These are phyloP conservation scores for Catamblyrhynchus diadema DNA, from an alignment of 2,797 vertebrate species.

Conservation along the genomic window DNA sequence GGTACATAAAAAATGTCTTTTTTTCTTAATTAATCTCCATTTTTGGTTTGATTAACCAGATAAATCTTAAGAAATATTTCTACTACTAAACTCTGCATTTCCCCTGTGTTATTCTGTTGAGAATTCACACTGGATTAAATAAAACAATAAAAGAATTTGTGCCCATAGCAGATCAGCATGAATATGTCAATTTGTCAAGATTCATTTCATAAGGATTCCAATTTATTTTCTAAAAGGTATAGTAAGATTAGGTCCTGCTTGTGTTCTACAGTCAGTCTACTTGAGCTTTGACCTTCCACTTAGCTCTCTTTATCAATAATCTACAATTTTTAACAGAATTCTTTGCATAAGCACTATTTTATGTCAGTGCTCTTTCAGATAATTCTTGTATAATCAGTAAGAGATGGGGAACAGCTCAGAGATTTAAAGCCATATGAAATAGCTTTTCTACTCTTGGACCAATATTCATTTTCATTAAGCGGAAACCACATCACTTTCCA, in stretches of 20 bases:
- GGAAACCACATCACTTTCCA: constrained; percentile 60
- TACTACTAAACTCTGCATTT: not conserved
- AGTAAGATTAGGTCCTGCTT: not conserved
- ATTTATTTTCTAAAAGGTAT: not conserved
- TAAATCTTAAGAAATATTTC: not conserved
- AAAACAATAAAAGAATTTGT: not conserved
- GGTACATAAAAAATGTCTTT: fast-evolving
- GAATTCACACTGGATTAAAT: not conserved
- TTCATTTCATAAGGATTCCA: not conserved
- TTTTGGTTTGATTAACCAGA: not conserved
- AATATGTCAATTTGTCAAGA: not conserved
- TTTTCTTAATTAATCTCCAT: not conserved
- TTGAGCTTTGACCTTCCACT: not conserved
- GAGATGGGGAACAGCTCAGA: constrained; percentile 5
- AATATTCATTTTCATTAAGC: constrained; percentile 64
- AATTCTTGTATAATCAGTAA: not conserved
- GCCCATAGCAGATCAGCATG: not conserved
- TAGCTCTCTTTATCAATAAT: not conserved
- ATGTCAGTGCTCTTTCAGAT: not conserved
- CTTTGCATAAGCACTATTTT: not conserved
- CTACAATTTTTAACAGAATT: not conserved
- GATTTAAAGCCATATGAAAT: constrained; percentile 16
- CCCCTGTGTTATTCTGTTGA: not conserved
- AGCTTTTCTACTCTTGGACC: constrained; percentile 30
- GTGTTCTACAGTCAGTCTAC: not conserved